Evolutionary conservation across 2,113 vertebrate genomes (phyloP).

Genomic region (Eclectus roratus): DNA sequence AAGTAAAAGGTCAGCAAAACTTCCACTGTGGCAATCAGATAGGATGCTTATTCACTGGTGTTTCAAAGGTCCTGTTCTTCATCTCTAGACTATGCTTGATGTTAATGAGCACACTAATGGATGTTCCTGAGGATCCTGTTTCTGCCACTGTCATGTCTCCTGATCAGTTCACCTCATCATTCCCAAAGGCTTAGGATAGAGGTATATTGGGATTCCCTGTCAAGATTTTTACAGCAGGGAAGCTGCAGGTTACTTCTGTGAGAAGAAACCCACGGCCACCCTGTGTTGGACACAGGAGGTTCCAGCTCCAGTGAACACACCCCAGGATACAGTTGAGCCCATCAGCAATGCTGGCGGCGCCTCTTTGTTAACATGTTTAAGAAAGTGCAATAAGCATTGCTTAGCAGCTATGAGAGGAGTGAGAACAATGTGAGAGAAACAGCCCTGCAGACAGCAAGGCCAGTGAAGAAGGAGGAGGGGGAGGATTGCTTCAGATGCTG

Average conservation of each 20-base stretch:
- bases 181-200: neutral
- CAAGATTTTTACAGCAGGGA: neutral
- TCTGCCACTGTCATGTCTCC: neutral
- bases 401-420: neutral
- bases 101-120: neutral
- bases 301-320: neutral
- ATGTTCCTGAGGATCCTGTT: neutral
- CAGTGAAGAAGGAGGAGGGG: neutral
- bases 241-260: neutral
- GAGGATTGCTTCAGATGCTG: fast-evolving
- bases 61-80: neutral
- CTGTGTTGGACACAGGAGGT: neutral
- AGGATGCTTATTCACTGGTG: neutral
- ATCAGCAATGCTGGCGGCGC: neutral
- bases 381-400: neutral
- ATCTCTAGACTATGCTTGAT: neutral
- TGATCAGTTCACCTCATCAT: neutral
- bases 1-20: neutral
- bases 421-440: neutral
- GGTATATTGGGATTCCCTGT: neutral
- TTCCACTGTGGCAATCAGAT: neutral
- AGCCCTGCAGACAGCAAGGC: neutral
- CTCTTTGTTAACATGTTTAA: neutral
- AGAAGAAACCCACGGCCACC: neutral
- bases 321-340: neutral